Percentiles rank a stretch among this genome's conserved stretches.
Conservation (phyloP, 2,797 vertebrate species). For the Manis crassicaudata region DNA sequence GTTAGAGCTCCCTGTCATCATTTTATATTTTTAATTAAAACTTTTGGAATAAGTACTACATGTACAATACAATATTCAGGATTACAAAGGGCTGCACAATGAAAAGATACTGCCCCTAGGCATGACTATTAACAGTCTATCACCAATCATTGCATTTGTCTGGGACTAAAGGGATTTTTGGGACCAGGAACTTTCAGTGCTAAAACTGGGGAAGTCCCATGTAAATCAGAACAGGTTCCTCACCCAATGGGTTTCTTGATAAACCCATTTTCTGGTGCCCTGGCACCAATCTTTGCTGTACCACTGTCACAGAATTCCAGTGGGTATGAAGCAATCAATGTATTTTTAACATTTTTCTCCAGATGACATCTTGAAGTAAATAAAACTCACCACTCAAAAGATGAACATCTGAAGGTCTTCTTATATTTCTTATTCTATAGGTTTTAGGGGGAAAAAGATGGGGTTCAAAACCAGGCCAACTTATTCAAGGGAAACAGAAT, state of each 20-base stretch:
- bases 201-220: background rate
- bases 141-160: background rate
- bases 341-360: background rate
- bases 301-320: background rate
- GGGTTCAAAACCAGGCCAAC: background rate
- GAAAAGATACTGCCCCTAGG: background rate
- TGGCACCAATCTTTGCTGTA: background rate
- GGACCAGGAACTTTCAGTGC: background rate
- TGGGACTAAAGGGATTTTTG: background rate
- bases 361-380: background rate
- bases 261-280: background rate
- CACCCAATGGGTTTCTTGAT: background rate
- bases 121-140: background rate
- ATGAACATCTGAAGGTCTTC: background rate
- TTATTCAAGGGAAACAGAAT: background rate
- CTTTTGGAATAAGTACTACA: background rate
- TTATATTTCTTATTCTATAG: background rate
- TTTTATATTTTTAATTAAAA: constrained; percentile 13
- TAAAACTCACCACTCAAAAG: background rate
- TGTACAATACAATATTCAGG: background rate
- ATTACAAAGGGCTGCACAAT: background rate
- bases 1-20: background rate
- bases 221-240: background rate
- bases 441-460: background rate
- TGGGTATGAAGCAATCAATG: background rate